phyloP scores from a whole-genome alignment of 2,113 vertebrate genomes.

The Callionymus lyra region DNA sequence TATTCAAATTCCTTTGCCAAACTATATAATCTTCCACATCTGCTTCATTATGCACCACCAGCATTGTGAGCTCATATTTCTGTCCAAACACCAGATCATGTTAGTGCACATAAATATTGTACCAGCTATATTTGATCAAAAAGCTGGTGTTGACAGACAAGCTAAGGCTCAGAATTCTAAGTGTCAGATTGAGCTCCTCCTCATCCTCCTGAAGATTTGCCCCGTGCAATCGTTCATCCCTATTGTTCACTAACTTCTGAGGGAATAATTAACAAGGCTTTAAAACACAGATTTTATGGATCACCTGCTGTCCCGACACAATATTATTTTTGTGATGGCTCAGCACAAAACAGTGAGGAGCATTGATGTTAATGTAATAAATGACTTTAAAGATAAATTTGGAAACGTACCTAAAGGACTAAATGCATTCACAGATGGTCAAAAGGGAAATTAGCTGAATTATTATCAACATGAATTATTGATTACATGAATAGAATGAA shows the following conservation, averaged over 20 bases:
- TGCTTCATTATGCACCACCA: conserved; percentile 52
- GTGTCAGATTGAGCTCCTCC: conserved; percentile 36
- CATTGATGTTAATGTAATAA: conserved; percentile 64
- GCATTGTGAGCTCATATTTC: conserved; percentile 28
- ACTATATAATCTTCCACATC: conserved; percentile 55
- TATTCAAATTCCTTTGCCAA: conserved; percentile 52
- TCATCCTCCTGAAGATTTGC: conserved; percentile 49
- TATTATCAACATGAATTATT: no score
- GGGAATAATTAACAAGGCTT: conserved; percentile 76
- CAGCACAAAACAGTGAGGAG: conserved; percentile 64
- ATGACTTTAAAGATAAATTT: conserved; percentile 69
- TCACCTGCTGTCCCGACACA: conserved; percentile 74
- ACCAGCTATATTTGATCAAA: conserved; percentile 36
- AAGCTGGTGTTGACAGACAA: conserved; percentile 41
- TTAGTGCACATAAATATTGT: conserved; percentile 32
- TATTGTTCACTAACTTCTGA: conserved; percentile 72
- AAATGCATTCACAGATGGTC: no score
- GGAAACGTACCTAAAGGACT: no score
- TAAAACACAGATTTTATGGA: conserved; percentile 74
- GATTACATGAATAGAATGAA: no score
- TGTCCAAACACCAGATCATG: conserved; percentile 24
- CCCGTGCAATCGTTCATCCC: conserved; percentile 57
- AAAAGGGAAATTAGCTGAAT: no score
- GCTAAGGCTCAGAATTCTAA: conserved; percentile 36
- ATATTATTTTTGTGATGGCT: conserved; percentile 75